phyloP scores from a whole-genome alignment of 2,797 vertebrate species.

The Otolemur crassicaudatus region DNA sequence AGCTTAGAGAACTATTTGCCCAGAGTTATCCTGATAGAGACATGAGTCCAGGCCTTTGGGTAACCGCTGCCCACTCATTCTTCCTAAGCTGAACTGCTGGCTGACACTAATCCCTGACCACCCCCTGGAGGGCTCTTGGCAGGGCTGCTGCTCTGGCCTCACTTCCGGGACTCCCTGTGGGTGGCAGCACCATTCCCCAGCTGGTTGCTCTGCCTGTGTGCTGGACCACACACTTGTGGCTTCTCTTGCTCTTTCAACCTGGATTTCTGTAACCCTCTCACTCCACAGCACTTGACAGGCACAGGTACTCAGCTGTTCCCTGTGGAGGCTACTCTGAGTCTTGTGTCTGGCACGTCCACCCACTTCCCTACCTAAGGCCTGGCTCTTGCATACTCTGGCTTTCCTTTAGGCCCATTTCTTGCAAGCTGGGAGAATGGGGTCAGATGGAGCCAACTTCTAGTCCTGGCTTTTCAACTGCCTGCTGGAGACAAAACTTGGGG shows the following conservation, averaged over 20 bases:
- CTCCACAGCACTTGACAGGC: not conserved
- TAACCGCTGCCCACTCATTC: not conserved
- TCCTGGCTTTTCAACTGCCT: not conserved
- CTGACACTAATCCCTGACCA: not conserved
- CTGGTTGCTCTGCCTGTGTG: not conserved
- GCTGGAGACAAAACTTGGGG: not conserved
- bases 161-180: not conserved
- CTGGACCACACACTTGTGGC: not conserved
- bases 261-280: not conserved
- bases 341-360: accelerated
- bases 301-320: not conserved
- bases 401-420: not conserved
- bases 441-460: not conserved
- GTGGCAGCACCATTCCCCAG: not conserved
- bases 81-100: not conserved
- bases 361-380: not conserved
- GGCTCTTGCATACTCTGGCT: not conserved
- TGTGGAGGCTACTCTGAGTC: not conserved
- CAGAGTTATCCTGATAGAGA: not conserved
- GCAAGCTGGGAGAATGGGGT: not conserved
- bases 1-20: not conserved
- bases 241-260: not conserved
- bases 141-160: not conserved
- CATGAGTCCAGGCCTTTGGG: too few species aligned
- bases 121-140: not conserved